phyloP scores from a whole-genome alignment of 2,888 invertebrate species.

The Leucoptera coffeella region DNA sequence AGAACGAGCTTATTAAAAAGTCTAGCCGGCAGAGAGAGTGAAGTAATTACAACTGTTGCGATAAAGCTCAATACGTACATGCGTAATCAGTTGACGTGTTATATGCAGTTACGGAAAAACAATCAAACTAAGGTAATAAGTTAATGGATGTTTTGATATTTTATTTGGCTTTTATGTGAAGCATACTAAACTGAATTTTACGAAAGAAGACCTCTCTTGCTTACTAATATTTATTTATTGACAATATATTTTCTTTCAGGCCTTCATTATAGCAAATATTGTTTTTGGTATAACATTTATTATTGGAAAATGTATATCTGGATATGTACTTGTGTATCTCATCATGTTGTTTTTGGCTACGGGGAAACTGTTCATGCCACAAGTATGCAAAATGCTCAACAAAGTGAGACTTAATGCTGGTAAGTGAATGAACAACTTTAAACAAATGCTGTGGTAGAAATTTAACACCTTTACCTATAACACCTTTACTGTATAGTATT shows the following conservation, averaged over 20 bases:
- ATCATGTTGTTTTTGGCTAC: conserved; percentile 19
- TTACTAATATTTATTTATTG: conserved; percentile 2
- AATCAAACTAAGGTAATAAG: conserved; percentile 33
- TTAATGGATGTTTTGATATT: conserved; percentile 3
- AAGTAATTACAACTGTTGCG: no score
- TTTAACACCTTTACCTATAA: not conserved
- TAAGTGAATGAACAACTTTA: conserved; percentile 11
- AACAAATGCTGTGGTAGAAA: not conserved
- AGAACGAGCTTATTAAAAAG: conserved; percentile 30
- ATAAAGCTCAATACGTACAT: no score
- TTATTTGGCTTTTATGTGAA: conserved; percentile 1
- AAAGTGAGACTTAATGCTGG: conserved; percentile 34
- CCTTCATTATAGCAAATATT: conserved; percentile 30
- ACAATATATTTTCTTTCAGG: conserved; percentile 19
- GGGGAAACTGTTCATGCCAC: conserved; percentile 22
- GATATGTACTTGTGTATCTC: conserved; percentile 24
- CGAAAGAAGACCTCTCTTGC: conserved; percentile 2
- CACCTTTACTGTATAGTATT: not conserved
- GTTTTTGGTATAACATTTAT: conserved; percentile 20
- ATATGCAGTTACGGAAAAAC: conserved; percentile 19
- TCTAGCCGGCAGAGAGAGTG: conserved; percentile 16
- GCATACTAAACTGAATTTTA: not conserved
- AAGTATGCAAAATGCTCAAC: conserved; percentile 16
- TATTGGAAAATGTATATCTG: conserved; percentile 26
- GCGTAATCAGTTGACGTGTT: no score